Conservation (phyloP, 2,113 vertebrate genomes). For the Anolis carolinensis region DNA sequence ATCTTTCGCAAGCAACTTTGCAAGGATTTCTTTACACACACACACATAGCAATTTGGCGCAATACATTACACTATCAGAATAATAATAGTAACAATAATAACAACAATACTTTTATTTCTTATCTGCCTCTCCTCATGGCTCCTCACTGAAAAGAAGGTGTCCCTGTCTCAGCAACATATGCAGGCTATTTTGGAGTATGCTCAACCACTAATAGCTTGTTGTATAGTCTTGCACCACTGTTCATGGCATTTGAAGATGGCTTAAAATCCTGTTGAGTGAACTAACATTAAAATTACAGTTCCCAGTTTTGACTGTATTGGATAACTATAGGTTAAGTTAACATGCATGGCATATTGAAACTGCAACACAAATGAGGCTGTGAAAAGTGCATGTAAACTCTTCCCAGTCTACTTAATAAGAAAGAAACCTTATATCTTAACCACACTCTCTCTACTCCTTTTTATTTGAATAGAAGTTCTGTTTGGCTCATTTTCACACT, state of each 20-base stretch:
- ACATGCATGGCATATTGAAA: not conserved
- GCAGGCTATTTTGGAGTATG: no score
- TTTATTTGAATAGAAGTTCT: not conserved
- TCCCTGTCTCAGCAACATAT: no score
- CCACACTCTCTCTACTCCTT: not conserved
- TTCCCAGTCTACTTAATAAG: not conserved
- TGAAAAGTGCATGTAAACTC: not conserved
- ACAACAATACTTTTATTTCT: no score
- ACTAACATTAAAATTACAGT: not conserved
- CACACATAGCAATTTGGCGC: no score
- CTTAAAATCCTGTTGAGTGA: not conserved
- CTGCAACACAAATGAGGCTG: not conserved
- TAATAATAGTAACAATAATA: no score
- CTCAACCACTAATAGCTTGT: no score
- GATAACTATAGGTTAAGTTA: not conserved
- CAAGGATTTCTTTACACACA: no score
- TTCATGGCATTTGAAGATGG: not conserved
- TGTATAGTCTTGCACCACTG: not conserved
- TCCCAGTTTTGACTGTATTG: not conserved
- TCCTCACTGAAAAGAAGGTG: no score
- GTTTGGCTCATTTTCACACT: not conserved
- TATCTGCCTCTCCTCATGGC: no score
- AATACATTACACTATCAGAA: no score
- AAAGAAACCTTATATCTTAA: not conserved
- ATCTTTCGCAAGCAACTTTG: no score